Base-by-base conservation (phyloP, 1,140 invertebrate species). In the Notospermus geniculatus region DNA sequence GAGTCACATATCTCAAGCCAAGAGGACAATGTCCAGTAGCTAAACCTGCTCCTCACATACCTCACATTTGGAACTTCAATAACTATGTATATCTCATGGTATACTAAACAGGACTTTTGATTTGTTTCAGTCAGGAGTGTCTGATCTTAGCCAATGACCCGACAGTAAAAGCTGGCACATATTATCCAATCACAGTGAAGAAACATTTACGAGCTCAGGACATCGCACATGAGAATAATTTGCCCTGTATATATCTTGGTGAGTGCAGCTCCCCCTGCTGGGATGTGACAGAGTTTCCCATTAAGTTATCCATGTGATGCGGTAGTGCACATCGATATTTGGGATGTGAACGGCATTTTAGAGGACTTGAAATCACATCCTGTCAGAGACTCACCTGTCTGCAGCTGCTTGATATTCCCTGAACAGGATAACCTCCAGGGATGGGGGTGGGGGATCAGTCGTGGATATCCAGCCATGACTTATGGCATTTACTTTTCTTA, bases 151-250 rank as follows among this genome's bases (percentile, higher is more conserved):
- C 91, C 13, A 99, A 99, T 82, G 97, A 99, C 83, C 91, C 97
- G 0, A 99, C 97, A 1, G 94, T 99, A 0, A 99, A 99, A 84
- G 84, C 91, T 36, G 97, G 97, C 13, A 91, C 91, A n/a, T 99
- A 98, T 78, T 99, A 97, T 81, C 97, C 97, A 17, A 90, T 98
- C 17, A 97, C 95, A 0, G 92, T 98, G 0, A 99, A 98, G 80
- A 99, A 99, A 79, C 95, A 99, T 78, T 81, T 99, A 45, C 82
- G 97, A 62, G 97, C 97, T 9, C 97, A 99, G 82, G 92, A 97
- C 82, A 95, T 99, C 70, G 97, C 96, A 0, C 83, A 87, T 68
- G 89, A 99, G 83, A 99, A 98, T 83, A 55, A 67, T 41, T 83
- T 99, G 62, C 95, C 97, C 0, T 99, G 96, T 80, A 89, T 99